Conservation (phyloP, 2,113 vertebrate species). For the Agelaius tricolor region DNA sequence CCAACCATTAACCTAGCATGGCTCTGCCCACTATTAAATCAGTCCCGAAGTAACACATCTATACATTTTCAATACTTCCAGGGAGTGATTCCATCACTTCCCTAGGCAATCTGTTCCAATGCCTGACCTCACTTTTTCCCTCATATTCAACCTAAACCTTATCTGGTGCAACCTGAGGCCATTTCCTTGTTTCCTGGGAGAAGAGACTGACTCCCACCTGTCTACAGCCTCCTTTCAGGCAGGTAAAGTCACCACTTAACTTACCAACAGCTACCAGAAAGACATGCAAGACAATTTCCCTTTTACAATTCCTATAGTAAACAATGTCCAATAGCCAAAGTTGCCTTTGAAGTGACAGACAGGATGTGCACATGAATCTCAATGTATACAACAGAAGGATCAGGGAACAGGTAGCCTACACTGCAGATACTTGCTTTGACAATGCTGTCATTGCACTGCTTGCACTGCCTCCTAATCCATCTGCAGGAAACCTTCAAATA, state of each 20-base stretch:
- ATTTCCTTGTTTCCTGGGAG: background rate
- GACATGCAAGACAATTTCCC: background rate
- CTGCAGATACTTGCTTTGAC: background rate
- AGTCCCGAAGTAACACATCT: background rate
- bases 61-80: background rate
- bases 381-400: background rate
- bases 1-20: background rate
- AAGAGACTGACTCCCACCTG: background rate
- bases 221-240: background rate
- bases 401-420: background rate
- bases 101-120: background rate
- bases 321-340: background rate
- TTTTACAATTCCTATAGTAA: background rate
- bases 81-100: background rate
- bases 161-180: background rate
- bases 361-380: background rate
- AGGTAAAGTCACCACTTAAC: background rate
- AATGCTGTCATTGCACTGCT: background rate
- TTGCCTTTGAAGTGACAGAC: background rate
- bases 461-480: background rate
- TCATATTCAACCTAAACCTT: background rate
- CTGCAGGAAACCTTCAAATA: conserved; percentile 5
- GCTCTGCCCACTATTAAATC: background rate
- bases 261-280: background rate
- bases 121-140: background rate